A percentile compares a stretch with the other conserved stretches of the same genome.
phyloP scores from a whole-genome alignment of 2,888 invertebrate genomes.

The Toxonevra muliebris region DNA sequence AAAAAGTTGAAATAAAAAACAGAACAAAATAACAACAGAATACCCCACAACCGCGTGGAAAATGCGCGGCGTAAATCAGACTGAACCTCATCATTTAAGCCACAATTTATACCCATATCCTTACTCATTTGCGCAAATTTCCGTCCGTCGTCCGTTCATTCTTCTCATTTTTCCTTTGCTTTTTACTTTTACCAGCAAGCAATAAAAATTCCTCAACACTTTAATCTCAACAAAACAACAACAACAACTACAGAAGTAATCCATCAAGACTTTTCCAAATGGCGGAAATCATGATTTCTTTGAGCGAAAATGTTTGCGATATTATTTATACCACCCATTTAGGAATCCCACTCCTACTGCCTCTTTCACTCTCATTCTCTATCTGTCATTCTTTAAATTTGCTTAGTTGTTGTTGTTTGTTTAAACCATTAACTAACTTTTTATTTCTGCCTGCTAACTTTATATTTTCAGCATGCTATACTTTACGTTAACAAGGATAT shows the following conservation, averaged over 20 bases:
- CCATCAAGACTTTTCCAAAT: background rate
- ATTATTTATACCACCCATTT: too few species aligned
- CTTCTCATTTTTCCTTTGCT: too few species aligned
- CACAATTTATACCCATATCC: too few species aligned
- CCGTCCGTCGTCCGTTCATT: too few species aligned
- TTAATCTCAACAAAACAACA: background rate
- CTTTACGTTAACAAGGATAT: too few species aligned
- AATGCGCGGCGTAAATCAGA: background rate
- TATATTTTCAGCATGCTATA: too few species aligned
- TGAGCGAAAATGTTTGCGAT: background rate
- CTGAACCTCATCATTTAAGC: background rate
- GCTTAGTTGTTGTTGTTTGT: too few species aligned
- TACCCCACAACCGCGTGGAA: background rate
- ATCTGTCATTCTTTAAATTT: background rate
- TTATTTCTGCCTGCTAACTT: background rate
- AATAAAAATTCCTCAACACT: constrained; percentile 7
- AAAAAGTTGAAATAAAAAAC: background rate
- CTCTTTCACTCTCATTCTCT: background rate
- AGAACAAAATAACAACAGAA: background rate
- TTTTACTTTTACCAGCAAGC: too few species aligned
- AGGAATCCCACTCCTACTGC: too few species aligned
- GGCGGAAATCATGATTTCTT: background rate
- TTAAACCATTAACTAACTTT: background rate
- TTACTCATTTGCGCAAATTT: too few species aligned
- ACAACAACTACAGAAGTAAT: background rate